Conservation (phyloP, 2,797 vertebrate genomes). For the Sebastes trivittatus region DNA sequence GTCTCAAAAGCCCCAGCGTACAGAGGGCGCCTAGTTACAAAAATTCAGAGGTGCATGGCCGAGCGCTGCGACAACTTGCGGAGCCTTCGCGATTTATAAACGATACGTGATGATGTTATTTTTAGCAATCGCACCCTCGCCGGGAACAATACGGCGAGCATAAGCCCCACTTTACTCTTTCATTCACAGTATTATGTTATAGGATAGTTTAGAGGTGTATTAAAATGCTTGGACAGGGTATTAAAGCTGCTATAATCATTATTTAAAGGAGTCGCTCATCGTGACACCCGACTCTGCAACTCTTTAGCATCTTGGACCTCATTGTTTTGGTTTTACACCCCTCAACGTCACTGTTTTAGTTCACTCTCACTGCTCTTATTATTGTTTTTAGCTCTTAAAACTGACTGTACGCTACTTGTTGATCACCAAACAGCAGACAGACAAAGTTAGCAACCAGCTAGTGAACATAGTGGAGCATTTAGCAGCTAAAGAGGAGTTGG, state of each 20-base stretch:
- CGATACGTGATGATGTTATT: no score
- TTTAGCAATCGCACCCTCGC: no score
- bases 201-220: background rate
- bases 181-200: background rate
- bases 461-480: background rate
- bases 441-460: background rate
- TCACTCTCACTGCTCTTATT: background rate
- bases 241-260: background rate
- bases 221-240: accelerated
- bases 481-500: background rate
- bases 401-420: background rate
- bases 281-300: accelerated
- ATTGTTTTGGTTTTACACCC: background rate
- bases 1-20: no score
- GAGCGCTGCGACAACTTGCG: accelerated
- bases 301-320: accelerated
- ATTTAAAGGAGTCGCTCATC: background rate
- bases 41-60: no score
- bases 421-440: background rate
- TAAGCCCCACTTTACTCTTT: background rate
- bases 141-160: no score
- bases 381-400: background rate
- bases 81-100: no score
- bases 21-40: no score
- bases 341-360: background rate